Conservation (phyloP, 1,140 invertebrate genomes). For the Thaumetopoea pityocampa region DNA sequence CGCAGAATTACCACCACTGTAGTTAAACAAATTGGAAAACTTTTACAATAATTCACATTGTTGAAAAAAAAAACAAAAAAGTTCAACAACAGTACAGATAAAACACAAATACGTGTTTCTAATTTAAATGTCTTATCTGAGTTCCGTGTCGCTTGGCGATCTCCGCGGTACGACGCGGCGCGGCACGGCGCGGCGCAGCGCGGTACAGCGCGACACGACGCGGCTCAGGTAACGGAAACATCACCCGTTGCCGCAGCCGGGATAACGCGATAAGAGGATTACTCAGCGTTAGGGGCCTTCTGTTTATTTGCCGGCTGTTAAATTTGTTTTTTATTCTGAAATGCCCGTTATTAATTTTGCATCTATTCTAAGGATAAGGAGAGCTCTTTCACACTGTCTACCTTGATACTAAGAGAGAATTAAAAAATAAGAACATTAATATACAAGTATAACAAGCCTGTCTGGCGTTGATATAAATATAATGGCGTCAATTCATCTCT, state of each 20-base stretch:
- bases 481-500: too few relatives aligned
- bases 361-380: too few relatives aligned
- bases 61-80: neutral
- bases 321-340: slow-evolving; percentile 28
- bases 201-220: too few relatives aligned
- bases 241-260: slow-evolving; percentile 27
- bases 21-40: too few relatives aligned
- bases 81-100: neutral
- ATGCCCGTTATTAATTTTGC: slow-evolving; percentile 8
- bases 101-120: slow-evolving; percentile 16
- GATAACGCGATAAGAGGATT: slow-evolving; percentile 46
- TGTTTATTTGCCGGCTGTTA: slow-evolving; percentile 31
- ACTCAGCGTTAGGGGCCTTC: slow-evolving; percentile 17
- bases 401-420: too few relatives aligned
- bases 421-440: too few relatives aligned
- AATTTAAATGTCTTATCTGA: slow-evolving; percentile 20
- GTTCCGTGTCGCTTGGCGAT: slow-evolving; percentile 13
- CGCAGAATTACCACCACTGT: too few relatives aligned
- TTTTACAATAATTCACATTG: neutral
- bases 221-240: slow-evolving; percentile 26
- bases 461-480: too few relatives aligned
- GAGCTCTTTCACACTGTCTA: too few relatives aligned
- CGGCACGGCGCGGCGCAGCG: too few relatives aligned
- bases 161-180: too few relatives aligned
- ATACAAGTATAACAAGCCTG: too few relatives aligned